phyloP scores from a whole-genome alignment of 2,797 vertebrate species.

The Phoebastria nigripes region DNA sequence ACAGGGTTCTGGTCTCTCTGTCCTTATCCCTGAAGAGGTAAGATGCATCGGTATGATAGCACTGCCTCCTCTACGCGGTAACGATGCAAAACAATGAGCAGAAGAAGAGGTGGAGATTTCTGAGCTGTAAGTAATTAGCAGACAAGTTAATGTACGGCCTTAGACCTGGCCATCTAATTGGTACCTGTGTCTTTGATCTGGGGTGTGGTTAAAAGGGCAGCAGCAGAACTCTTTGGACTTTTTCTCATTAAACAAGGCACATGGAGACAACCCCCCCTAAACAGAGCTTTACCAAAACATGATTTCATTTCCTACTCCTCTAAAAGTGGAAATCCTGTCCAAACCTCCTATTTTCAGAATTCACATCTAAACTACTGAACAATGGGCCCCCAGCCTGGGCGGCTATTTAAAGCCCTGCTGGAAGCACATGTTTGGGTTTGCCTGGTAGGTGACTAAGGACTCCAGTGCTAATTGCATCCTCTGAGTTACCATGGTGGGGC shows the following conservation, averaged over 20 bases:
- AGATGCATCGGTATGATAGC: background rate
- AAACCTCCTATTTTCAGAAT: constrained; percentile 59
- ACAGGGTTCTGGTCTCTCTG: background rate
- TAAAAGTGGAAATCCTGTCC: constrained; percentile 70
- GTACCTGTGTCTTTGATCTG: background rate
- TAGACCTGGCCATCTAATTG: background rate
- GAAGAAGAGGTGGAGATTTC: background rate
- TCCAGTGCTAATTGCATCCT: background rate
- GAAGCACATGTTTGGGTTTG: constrained; percentile 31
- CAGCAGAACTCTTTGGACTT: background rate
- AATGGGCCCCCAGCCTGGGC: constrained; percentile 51
- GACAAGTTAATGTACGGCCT: background rate
- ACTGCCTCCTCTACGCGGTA: background rate
- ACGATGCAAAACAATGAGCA: background rate
- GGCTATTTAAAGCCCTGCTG: constrained; percentile 50
- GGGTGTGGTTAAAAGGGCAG: background rate
- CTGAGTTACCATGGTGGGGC: background rate
- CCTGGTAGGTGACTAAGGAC: background rate
- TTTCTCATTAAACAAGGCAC: constrained; percentile 6
- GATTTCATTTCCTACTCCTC: constrained; percentile 73
- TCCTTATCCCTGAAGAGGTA: background rate
- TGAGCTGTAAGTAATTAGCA: background rate
- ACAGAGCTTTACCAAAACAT: constrained; percentile 60
- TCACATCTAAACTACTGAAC: constrained; percentile 41
- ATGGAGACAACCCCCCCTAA: constrained; percentile 66